Percentiles rank a stretch among this genome's conserved stretches.
Evolutionary conservation across 1,140 invertebrate species (phyloP).

Genomic region (Babylonia areolata): DNA sequence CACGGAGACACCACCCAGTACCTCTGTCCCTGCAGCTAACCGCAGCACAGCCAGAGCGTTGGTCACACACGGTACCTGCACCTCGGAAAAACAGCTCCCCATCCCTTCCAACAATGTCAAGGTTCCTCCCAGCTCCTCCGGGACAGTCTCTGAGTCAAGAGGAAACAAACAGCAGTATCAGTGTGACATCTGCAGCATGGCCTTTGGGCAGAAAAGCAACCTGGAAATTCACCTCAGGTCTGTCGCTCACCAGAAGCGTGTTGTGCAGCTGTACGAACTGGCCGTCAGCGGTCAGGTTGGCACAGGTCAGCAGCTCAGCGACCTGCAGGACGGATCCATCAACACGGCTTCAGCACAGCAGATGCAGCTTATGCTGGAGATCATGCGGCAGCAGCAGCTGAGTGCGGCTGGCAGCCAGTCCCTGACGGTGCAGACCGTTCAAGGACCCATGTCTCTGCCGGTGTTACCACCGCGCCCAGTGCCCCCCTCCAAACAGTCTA

Average conservation of each 20-base stretch:
- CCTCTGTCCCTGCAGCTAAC: conserved; percentile 14
- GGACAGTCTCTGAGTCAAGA: background rate
- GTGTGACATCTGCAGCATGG: conserved; percentile 96
- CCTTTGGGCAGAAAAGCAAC: conserved; percentile 84
- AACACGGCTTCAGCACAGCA: conserved; percentile 52
- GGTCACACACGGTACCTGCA: background rate
- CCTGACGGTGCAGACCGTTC: conserved; percentile 56
- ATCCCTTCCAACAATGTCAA: background rate
- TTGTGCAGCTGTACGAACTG: conserved; percentile 92
- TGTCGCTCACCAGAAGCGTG: conserved; percentile 93
- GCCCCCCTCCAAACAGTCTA: background rate
- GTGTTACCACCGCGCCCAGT: conserved; percentile 51
- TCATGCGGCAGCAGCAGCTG: conserved; percentile 58
- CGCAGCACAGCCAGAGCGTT: background rate
- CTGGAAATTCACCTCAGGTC: conserved; percentile 96
- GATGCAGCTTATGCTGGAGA: conserved; percentile 63
- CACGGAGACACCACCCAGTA: background rate
- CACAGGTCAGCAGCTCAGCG: conserved; percentile 89
- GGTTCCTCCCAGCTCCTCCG: background rate
- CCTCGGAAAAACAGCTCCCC: conserved; percentile 18
- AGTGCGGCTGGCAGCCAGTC: conserved; percentile 53
- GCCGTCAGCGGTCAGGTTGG: conserved; percentile 92
- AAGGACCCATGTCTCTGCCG: conserved; percentile 43
- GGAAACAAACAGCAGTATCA: conserved; percentile 82
- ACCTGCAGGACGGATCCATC: conserved; percentile 84